Percentiles rank a stretch among this genome's conserved stretches.
Evolutionary conservation across 2,797 vertebrate genomes (phyloP).

Genomic region (Linurgus olivaceus): DNA sequence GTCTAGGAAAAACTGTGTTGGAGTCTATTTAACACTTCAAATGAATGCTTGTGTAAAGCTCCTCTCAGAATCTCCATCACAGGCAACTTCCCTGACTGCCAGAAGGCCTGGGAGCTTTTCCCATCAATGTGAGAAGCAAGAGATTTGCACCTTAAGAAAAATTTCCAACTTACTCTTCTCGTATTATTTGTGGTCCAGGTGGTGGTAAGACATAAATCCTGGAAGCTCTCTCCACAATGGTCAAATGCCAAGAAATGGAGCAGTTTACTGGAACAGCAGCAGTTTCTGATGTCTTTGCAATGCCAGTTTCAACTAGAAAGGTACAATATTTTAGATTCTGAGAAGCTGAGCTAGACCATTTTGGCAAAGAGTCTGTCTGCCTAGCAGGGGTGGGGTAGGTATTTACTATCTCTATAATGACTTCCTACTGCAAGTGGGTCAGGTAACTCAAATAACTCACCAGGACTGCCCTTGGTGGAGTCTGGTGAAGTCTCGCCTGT

Average conservation of each 20-base stretch:
- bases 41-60: neutral
- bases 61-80: neutral
- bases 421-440: conserved; percentile 60
- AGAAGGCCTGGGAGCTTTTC: neutral
- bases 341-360: neutral
- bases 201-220: conserved; percentile 39
- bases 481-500: conserved; percentile 52
- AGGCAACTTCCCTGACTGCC: neutral
- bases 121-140: neutral
- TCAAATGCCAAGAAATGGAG: conserved; percentile 8
- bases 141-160: conserved; percentile 8
- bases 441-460: conserved; percentile 25
- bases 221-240: neutral
- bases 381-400: conserved; percentile 33
- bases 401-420: conserved; percentile 54
- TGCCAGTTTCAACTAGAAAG: conserved; percentile 6
- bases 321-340: conserved; percentile 18
- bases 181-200: neutral
- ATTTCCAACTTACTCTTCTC: neutral
- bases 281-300: conserved; percentile 9
- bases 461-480: conserved; percentile 37
- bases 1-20: neutral
- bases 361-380: conserved; percentile 50
- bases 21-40: neutral
- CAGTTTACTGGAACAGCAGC: conserved; percentile 47